Conservation (phyloP, 1,140 invertebrate species). For the Monomorium pharaonis region DNA sequence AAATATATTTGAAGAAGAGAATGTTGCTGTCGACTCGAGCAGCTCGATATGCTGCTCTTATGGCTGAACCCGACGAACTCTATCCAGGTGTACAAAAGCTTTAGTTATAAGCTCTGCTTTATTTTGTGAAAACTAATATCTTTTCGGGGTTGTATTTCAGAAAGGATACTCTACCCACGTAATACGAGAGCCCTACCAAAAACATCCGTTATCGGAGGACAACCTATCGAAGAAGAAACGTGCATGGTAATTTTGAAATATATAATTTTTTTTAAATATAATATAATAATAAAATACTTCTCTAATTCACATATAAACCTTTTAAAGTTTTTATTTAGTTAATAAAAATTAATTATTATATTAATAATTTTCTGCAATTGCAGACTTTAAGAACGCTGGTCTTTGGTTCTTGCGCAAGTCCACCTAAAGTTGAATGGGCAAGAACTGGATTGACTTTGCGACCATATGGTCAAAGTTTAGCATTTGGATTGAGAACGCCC, state of each 20-base stretch:
- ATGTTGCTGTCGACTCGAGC: conserved; percentile 79
- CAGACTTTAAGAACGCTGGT: conserved; percentile 86
- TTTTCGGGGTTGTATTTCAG: conserved; percentile 77
- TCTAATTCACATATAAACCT: background rate
- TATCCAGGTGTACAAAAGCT: conserved; percentile 76
- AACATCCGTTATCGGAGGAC: conserved; percentile 86
- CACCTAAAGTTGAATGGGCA: conserved; percentile 88
- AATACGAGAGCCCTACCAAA: conserved; percentile 80
- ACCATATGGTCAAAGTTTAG: conserved; percentile 86
- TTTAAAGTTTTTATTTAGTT: background rate
- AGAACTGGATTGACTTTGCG: conserved; percentile 87
- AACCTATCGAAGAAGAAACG: conserved; percentile 88
- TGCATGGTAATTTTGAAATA: conserved; percentile 86
- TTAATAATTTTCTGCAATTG: background rate
- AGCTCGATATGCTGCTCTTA: conserved; percentile 80
- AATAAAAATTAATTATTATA: background rate
- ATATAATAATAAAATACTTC: conserved; percentile 8
- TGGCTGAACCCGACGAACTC: conserved; percentile 81
- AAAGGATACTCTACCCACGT: conserved; percentile 84
- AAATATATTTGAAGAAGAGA: conserved; percentile 16
- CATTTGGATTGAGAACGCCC: conserved; percentile 87
- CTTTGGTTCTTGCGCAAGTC: conserved; percentile 87
- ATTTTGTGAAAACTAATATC: background rate
- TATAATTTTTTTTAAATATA: background rate
- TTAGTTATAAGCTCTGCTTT: background rate